Evolutionary conservation across 2,113 vertebrate genomes (phyloP), one percentile per base, ranked within the genome.

Genomic region (Edolisoma coerulescens): DNA sequence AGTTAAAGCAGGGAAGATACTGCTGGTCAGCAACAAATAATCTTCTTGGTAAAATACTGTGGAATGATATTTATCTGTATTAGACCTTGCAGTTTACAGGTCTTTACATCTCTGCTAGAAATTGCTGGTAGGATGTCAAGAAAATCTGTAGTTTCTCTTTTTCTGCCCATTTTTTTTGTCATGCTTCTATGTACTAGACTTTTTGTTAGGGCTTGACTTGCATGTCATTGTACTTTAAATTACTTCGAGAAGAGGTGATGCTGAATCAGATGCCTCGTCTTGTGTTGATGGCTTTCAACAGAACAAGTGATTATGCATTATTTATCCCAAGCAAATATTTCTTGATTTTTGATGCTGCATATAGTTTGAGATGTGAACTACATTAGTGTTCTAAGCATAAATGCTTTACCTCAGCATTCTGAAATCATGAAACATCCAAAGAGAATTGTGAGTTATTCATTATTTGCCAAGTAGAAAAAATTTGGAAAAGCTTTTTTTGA

Each of bases 141-240:
- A 47, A 90, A 78, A 82, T 37, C 42, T 32, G 10, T 80, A 32
- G 60, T 59, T 89, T n/a, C 7, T 10, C 21, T 56, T 81, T 82
- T 93, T 49, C 64, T 81, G 27, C 13, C 30, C 10, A 5, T 61
- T 13, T 73, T 13, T 73, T 87, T 79, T 76, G 26, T 82, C 0
- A 0, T 73, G 11, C 17, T 52, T 23, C 11, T 41, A 3, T 0
- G 0, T 78, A 32, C 11, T 39, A 37, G 20, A 13, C 32, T 59
- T 80, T 42, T 64, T 77, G 5, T 18, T 84, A 41, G 22, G 33
- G 9, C 27, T 67, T 82, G 53, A 57, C 12, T 84, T 90, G n/a
- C 5, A 33, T 37, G 23, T 76, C 26, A 22, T 30, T 89, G 27
- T 32, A 56, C 37, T 92, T 82, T 2, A 85, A 60, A 27, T 49